Base-by-base conservation (phyloP, 1,140 invertebrate species). In the Bombyx mandarina region DNA sequence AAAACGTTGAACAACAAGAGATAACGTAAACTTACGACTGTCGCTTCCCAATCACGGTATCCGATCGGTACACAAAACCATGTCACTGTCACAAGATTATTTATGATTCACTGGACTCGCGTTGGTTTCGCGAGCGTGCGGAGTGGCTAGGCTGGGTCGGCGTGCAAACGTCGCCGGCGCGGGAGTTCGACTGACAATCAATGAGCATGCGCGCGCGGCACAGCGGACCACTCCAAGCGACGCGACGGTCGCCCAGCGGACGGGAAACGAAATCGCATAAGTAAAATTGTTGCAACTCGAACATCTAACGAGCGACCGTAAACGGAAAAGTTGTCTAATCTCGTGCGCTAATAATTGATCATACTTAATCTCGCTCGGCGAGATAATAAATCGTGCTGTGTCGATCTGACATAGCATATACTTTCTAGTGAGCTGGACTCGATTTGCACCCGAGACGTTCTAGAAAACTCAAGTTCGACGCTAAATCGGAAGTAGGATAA, bases 1-100 rank as follows among this genome's bases (percentile, higher is more conserved):
- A 18, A 18, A 18, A 18, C 10, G 9, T 52, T 35, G 18, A 18
- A 18, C 12, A 18, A 18, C 0, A 18, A 18, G 46, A 22, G 18
- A 49, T 49, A 54, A 43, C 7, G 35, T 43, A 53, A 57, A 85
- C 82, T 85, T 82, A 82, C 82, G 75, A 74, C 77, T 72, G 68
- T 74, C 68, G 61, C 63, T 66, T 75, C 75, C 12, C 12, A 59
- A 68, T 77, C 69, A 80, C 66, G 60, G 75, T 71, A 85, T 82
- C 79, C 82, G 69, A 79, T 75, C 65, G 67, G 58, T 71, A 69
- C 79, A 81, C 77, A 75, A 62, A 79, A 85, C 70, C 82, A 85
- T 82, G 72, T 81, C 82, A 85, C 82, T 84, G 65, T 75, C 81
- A 85, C 81, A 77, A 69, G 61, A 57, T 59, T 69, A 54, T 56